Conservation (phyloP, 2,113 vertebrate genomes). For the Capreolus pygargus region DNA sequence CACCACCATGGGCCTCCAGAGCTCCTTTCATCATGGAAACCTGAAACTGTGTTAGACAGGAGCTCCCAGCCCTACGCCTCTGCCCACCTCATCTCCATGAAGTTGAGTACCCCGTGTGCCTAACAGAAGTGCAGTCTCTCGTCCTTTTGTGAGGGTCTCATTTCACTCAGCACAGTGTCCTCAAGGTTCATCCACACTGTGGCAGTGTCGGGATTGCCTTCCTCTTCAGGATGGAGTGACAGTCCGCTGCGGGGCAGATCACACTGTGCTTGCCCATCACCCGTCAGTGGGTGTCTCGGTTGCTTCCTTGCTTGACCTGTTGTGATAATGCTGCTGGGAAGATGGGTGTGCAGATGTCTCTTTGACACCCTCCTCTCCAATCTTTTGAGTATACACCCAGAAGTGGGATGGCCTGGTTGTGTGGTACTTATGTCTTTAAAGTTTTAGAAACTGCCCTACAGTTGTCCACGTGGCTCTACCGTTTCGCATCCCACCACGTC, state of each 20-base stretch:
- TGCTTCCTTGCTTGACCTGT: not conserved
- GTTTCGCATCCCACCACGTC: rapidly evolving
- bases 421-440: not conserved
- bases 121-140: not conserved
- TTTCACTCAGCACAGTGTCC: not conserved
- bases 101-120: not conserved
- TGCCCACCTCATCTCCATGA: not conserved
- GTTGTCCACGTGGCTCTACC: not conserved
- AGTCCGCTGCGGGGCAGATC: rapidly evolving
- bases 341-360: not conserved
- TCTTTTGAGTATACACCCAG: not conserved
- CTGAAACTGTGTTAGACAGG: not conserved
- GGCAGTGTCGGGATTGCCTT: not conserved
- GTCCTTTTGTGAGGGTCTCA: not conserved
- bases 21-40: not conserved
- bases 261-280: rapidly evolving
- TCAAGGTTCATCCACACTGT: not conserved
- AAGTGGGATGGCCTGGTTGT: not conserved
- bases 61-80: not conserved
- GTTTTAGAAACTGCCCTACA: not conserved
- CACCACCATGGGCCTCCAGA: not conserved
- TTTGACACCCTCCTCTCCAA: no score
- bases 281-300: rapidly evolving
- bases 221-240: no score
- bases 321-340: not conserved